These are phyloP conservation scores for Zophobas atratus DNA, from an alignment of 1,140 invertebrate species.

Conservation along the genomic window DNA sequence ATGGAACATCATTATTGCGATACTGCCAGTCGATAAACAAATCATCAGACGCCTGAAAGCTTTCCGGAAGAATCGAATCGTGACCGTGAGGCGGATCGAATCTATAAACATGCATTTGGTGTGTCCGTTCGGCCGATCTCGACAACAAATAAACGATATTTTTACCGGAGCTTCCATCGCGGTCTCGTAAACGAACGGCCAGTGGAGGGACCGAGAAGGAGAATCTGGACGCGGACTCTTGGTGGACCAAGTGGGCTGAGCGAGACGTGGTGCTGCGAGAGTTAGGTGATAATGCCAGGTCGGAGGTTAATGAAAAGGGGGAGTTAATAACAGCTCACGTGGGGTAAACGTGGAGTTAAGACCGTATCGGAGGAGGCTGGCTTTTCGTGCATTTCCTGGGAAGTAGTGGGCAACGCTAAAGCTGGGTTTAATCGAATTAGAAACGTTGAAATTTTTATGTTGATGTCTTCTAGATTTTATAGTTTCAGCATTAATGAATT, in stretches of 20 bases:
- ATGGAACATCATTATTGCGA: constrained; percentile 44
- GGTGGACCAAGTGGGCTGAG: constrained; percentile 27
- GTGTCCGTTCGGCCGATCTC: constrained; percentile 37
- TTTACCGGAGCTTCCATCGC: constrained; percentile 20
- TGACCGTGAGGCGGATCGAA: constrained; percentile 49
- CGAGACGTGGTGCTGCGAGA: constrained; percentile 6
- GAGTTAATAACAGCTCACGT: constrained; percentile 53
- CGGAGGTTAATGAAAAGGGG: constrained; percentile 59
- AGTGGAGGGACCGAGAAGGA: constrained; percentile 5
- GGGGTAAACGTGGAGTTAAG: constrained; percentile 45
- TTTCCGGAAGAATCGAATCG: constrained; percentile 50
- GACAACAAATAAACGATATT: constrained; percentile 45
- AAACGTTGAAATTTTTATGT: no score
- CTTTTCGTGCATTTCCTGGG: constrained; percentile 25
- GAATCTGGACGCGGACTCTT: not conserved
- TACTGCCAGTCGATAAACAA: constrained; percentile 46
- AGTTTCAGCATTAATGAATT: no score
- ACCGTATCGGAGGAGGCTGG: constrained; percentile 37
- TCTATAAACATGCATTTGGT: constrained; percentile 49
- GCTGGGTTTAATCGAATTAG: no score
- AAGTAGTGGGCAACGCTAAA: not conserved
- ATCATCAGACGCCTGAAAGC: constrained; percentile 34
- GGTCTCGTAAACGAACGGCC: not conserved
- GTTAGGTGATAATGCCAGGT: constrained; percentile 56
- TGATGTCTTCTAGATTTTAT: no score